These are phyloP conservation scores for Disparrhopalites patrizii DNA, from an alignment of 2,888 invertebrate genomes.

Conservation along the genomic window DNA sequence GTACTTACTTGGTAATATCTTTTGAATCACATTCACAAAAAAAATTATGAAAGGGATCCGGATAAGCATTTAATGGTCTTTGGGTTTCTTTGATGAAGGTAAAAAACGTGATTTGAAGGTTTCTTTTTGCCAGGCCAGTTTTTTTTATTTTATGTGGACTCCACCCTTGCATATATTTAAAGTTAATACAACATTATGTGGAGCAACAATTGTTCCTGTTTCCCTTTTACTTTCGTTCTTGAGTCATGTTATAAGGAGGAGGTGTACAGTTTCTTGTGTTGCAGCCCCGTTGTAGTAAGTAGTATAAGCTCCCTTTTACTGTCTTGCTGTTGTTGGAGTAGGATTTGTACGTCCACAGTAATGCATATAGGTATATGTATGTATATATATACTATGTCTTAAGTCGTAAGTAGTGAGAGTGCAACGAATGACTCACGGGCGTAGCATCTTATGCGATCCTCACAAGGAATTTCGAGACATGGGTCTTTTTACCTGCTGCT, in stretches of 20 bases:
- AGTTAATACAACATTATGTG: slow-evolving; percentile 9
- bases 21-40: no score
- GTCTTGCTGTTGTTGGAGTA: not conserved
- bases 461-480: not conserved
- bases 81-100: slow-evolving; percentile 8
- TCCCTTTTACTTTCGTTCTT: slow-evolving; percentile 19
- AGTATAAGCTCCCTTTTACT: no score
- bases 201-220: slow-evolving; percentile 12
- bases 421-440: slow-evolving; percentile 2
- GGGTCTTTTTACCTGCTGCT: not conserved
- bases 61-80: slow-evolving; percentile 22
- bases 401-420: no score
- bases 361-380: not conserved
- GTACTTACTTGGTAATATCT: no score
- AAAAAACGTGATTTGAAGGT: slow-evolving; percentile 9
- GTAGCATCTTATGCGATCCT: not conserved
- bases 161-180: slow-evolving; percentile 16
- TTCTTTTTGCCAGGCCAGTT: slow-evolving; percentile 4
- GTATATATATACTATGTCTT: not conserved
- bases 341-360: not conserved
- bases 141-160: not conserved
- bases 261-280: slow-evolving; percentile 1
- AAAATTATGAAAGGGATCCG: slow-evolving; percentile 2
- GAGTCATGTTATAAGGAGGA: not conserved
- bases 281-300: no score